These are phyloP conservation scores for Chaetoderma sp. DNA, from an alignment of 2,888 invertebrate species.

Conservation along the genomic window DNA sequence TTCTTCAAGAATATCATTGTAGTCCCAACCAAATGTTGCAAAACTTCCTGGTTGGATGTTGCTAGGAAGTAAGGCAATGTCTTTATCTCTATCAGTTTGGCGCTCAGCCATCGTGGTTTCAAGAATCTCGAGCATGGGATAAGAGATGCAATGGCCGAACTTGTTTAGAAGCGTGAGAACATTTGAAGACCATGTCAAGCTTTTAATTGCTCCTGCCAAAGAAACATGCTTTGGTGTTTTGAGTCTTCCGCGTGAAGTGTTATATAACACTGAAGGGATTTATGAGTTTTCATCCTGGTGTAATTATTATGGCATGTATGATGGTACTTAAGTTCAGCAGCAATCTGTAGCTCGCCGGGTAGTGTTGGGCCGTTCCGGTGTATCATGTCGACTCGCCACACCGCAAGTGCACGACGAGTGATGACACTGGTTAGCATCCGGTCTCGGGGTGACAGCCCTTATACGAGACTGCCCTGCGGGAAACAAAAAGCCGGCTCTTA, in stretches of 20 bases:
- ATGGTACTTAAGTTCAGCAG: no score
- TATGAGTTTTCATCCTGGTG: no score
- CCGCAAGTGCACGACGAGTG: no score
- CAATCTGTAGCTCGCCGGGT: no score
- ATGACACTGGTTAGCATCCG: no score
- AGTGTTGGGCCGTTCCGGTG: no score
- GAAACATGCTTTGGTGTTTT: not conserved
- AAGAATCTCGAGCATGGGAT: not conserved
- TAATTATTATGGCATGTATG: no score
- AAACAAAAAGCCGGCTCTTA: no score
- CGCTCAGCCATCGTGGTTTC: conserved; percentile 7
- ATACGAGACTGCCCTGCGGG: no score
- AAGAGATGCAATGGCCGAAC: conserved; percentile 6
- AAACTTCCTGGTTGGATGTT: not conserved
- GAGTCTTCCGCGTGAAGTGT: not conserved
- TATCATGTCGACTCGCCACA: no score
- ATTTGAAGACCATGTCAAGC: conserved; percentile 4
- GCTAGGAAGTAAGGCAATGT: not conserved
- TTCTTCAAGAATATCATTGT: conserved; percentile 18
- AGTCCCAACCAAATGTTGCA: conserved; percentile 12
- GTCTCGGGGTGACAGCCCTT: no score
- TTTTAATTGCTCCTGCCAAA: not conserved
- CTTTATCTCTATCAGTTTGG: not conserved
- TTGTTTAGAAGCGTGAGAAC: conserved; percentile 3
- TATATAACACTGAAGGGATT: no score